Conservation (phyloP, 1,140 invertebrate species). For the Zaprionus ghesquierei region DNA sequence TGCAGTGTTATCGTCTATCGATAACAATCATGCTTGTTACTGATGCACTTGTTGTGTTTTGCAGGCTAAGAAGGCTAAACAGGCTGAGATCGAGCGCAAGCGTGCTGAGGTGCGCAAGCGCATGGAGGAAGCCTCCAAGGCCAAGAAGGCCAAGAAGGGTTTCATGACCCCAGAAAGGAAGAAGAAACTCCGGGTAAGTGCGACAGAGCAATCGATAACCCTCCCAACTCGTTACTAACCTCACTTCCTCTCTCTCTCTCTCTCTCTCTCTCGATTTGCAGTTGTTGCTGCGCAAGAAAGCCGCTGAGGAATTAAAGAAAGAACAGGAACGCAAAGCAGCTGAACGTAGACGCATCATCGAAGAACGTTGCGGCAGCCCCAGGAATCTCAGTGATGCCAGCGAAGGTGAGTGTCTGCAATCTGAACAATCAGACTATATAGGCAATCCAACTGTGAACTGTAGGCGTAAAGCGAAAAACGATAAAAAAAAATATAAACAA, state of each 20-base stretch:
- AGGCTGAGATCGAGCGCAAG: conserved; percentile 96
- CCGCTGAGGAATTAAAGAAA: conserved; percentile 99
- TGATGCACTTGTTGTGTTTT: conserved; percentile 14
- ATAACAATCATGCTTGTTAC: conserved; percentile 1
- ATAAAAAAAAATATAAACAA: conserved; percentile 2
- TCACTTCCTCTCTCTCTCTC: neutral
- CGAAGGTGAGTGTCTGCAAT: conserved; percentile 89
- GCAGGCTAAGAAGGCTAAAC: conserved; percentile 96
- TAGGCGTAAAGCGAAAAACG: neutral
- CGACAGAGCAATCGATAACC: neutral
- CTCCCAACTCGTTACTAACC: neutral
- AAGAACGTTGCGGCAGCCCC: conserved; percentile 95
- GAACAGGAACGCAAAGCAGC: conserved; percentile 99
- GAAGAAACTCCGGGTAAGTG: conserved; percentile 97
- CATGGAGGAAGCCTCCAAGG: conserved; percentile 96
- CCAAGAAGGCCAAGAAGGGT: conserved; percentile 98
- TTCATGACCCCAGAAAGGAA: conserved; percentile 99
- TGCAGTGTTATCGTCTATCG: conserved; percentile 1
- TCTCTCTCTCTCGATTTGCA: conserved; percentile 69
- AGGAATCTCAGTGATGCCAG: conserved; percentile 95
- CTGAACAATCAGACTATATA: conserved; percentile 10
- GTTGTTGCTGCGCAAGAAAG: conserved; percentile 99
- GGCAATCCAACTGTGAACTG: neutral
- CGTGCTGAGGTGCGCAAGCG: conserved; percentile 97
- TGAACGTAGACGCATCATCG: conserved; percentile 98